Evolutionary conservation across 2,888 invertebrate genomes (phyloP).

Genomic region (Zygothrica quintamaculata): DNA sequence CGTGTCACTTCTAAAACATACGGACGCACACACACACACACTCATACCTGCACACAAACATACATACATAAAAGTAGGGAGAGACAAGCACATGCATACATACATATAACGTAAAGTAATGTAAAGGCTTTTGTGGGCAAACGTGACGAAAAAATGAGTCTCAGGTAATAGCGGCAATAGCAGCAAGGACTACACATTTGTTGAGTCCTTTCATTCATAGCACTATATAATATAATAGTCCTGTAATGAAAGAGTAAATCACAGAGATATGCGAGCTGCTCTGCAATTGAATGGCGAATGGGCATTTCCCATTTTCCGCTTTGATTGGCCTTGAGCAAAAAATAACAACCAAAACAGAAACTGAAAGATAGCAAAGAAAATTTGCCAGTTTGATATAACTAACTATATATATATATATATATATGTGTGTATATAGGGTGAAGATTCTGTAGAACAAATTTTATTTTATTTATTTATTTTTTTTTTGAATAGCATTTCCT

Average conservation of each 20-base stretch:
- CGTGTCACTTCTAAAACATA: slow-evolving; percentile 42
- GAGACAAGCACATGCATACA: slow-evolving; percentile 13
- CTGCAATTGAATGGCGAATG: slow-evolving; percentile 37
- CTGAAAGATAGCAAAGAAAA: slow-evolving; percentile 11
- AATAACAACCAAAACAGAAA: slow-evolving; percentile 3
- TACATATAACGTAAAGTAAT: slow-evolving; percentile 5
- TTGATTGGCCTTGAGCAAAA: slow-evolving; percentile 62
- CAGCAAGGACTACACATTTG: not conserved
- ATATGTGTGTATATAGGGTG: too few relatives aligned
- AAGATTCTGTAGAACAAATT: too few relatives aligned
- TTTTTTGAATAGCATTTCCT: slow-evolving; percentile 30
- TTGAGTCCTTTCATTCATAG: slow-evolving; percentile 7
- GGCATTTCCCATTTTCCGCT: slow-evolving; percentile 35
- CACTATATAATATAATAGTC: slow-evolving; percentile 45
- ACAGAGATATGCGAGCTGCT: slow-evolving; percentile 42
- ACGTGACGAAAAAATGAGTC: slow-evolving; percentile 13
- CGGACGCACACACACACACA: slow-evolving; percentile 20
- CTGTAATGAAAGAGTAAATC: slow-evolving; percentile 64
- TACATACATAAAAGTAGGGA: too few relatives aligned
- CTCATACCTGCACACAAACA: slow-evolving; percentile 7
- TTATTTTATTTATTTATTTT: too few relatives aligned
- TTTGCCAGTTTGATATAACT: slow-evolving; percentile 2
- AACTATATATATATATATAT: too few relatives aligned
- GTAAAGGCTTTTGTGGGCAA: slow-evolving; percentile 19
- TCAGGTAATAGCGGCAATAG: slow-evolving; percentile 3